Conservation (phyloP, 2,888 invertebrate genomes). For the Myathropa florea region DNA sequence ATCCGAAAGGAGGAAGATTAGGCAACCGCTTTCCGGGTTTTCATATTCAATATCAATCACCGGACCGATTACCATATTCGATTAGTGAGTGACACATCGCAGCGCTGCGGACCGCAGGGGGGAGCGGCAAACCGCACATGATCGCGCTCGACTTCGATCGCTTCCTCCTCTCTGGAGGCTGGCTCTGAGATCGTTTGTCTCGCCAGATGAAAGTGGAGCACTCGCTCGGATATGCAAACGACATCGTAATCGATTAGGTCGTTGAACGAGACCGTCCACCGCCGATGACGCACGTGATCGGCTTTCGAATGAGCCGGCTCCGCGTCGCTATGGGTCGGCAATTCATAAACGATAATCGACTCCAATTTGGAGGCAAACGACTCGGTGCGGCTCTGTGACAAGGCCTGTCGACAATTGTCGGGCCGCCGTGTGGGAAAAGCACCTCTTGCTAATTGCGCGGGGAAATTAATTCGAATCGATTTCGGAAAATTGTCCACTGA, state of each 20-base stretch:
- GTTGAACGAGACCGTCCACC: neutral
- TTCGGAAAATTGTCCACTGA: constrained; percentile 32
- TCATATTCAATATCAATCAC: constrained; percentile 60
- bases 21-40: constrained; percentile 60
- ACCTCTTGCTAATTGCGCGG: constrained; percentile 22
- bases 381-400: neutral
- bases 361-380: neutral
- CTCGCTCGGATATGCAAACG: constrained; percentile 40
- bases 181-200: neutral
- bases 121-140: constrained; percentile 30
- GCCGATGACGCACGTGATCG: constrained; percentile 40
- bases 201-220: constrained; percentile 51
- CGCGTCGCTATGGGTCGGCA: neutral
- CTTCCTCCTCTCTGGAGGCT: neutral
- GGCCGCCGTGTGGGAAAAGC: neutral
- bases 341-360: neutral
- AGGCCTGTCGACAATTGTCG: constrained; percentile 2
- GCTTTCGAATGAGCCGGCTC: constrained; percentile 30
- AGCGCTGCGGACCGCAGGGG: constrained; percentile 22
- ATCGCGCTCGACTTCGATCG: neutral
- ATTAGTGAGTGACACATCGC: constrained; percentile 40
- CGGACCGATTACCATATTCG: constrained; percentile 33
- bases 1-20: constrained; percentile 29
- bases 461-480: constrained; percentile 56
- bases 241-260: constrained; percentile 43